These are phyloP conservation scores for Gortyna flavago DNA, from an alignment of 2,888 invertebrate species.

Conservation along the genomic window DNA sequence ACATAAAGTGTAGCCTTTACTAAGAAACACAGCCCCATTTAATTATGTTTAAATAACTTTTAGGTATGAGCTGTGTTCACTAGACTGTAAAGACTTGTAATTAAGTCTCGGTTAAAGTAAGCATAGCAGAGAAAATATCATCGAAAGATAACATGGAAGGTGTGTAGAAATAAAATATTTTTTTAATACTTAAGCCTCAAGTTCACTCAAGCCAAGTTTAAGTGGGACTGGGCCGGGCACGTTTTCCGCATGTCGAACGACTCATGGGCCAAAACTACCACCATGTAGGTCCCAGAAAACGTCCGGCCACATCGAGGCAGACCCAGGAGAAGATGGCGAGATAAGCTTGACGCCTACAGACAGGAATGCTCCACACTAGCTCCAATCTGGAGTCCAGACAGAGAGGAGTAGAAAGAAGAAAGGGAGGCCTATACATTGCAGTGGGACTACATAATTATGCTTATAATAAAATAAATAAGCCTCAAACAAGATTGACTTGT, in stretches of 20 bases:
- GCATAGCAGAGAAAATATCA: neutral
- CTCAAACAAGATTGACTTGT: slow-evolving; percentile 12
- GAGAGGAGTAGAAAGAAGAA: neutral
- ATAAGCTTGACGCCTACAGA: neutral
- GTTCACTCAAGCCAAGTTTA: neutral
- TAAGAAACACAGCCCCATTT: slow-evolving; percentile 6
- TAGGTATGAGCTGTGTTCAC: slow-evolving; percentile 10
- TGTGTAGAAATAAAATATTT: neutral
- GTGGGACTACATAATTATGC: neutral
- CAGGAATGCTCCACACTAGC: neutral
- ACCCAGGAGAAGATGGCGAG: neutral
- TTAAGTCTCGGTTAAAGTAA: slow-evolving; percentile 9
- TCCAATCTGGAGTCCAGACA: neutral
- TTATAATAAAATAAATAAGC: neutral
- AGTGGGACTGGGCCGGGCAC: neutral
- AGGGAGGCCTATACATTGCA: neutral
- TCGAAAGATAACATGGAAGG: neutral
- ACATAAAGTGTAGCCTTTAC: slow-evolving; percentile 14
- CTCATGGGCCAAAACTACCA: neutral
- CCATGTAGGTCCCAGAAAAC: neutral
- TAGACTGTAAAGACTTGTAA: slow-evolving; percentile 26
- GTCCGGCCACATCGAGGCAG: neutral
- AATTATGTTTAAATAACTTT: slow-evolving; percentile 13
- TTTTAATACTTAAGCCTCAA: neutral
- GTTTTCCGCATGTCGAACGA: neutral